A percentile compares a stretch with the other conserved stretches of the same genome.
Evolutionary conservation across 2,888 invertebrate species (phyloP).

Genomic region (Lepidochrysops patricia): DNA sequence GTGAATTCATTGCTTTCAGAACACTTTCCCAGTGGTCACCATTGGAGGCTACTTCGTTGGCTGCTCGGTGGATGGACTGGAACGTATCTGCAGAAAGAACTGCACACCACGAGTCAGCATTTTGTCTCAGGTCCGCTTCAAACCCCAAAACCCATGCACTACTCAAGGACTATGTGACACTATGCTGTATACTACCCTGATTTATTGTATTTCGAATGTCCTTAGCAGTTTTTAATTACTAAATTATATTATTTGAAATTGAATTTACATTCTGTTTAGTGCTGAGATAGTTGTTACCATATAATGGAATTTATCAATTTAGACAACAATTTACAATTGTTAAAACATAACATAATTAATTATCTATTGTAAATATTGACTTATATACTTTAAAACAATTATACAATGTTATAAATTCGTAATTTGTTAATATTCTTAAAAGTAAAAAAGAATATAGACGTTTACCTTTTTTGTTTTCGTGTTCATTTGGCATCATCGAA

Average conservation of each 20-base stretch:
- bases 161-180: not conserved
- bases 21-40: conserved; percentile 80
- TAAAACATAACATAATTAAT: too few relatives aligned
- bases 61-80: conserved; percentile 67
- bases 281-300: too few relatives aligned
- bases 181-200: too few relatives aligned
- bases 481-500: conserved; percentile 75
- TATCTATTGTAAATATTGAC: too few relatives aligned
- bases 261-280: too few relatives aligned
- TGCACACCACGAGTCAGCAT: conserved; percentile 71
- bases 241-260: too few relatives aligned
- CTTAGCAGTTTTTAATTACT: too few relatives aligned
- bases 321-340: too few relatives aligned
- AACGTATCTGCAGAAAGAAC: conserved; percentile 72
- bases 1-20: conserved; percentile 73
- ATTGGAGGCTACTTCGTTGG: conserved; percentile 76
- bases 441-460: conserved; percentile 11
- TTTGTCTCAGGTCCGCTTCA: conserved; percentile 28
- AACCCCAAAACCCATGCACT: conserved; percentile 13
- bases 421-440: not conserved
- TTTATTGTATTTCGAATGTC: too few relatives aligned
- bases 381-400: too few relatives aligned
- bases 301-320: too few relatives aligned
- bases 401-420: not conserved
- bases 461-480: conserved; percentile 65